A percentile compares a stretch with the other conserved stretches of the same genome.
These are phyloP conservation scores for Acronicta leporina DNA, from an alignment of 2,888 invertebrate species.

Conservation along the genomic window DNA sequence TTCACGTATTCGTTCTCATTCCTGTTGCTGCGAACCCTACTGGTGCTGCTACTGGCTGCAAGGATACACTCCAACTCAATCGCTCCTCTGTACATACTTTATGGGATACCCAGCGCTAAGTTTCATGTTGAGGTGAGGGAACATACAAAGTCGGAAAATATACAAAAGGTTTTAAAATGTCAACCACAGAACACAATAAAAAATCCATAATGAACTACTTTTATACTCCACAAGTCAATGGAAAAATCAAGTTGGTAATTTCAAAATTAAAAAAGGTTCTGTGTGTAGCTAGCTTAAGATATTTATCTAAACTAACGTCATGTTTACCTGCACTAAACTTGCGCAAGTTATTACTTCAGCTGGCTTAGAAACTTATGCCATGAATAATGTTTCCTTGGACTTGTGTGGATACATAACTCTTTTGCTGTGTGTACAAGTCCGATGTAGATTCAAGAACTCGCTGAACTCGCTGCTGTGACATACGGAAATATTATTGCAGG, in stretches of 20 bases:
- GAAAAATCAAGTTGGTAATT: too few species aligned
- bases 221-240: too few species aligned
- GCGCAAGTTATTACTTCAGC: not conserved
- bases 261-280: too few species aligned
- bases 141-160: not conserved
- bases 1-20: conserved; percentile 86
- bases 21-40: conserved; percentile 76
- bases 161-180: too few species aligned
- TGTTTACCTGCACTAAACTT: not conserved
- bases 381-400: not conserved
- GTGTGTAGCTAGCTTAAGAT: too few species aligned
- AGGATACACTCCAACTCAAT: conserved; percentile 82
- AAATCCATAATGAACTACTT: too few species aligned
- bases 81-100: conserved; percentile 74
- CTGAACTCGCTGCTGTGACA: conserved; percentile 2
- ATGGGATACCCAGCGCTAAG: conserved; percentile 75
- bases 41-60: conserved; percentile 82
- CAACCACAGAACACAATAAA: too few species aligned
- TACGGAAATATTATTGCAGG: conserved; percentile 69
- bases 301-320: not conserved
- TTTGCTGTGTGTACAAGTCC: not conserved
- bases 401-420: not conserved
- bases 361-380: not conserved
- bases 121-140: conserved; percentile 77
- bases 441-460: not conserved